Conservation (phyloP, 2,113 vertebrate species). For the Penelope pileata region DNA sequence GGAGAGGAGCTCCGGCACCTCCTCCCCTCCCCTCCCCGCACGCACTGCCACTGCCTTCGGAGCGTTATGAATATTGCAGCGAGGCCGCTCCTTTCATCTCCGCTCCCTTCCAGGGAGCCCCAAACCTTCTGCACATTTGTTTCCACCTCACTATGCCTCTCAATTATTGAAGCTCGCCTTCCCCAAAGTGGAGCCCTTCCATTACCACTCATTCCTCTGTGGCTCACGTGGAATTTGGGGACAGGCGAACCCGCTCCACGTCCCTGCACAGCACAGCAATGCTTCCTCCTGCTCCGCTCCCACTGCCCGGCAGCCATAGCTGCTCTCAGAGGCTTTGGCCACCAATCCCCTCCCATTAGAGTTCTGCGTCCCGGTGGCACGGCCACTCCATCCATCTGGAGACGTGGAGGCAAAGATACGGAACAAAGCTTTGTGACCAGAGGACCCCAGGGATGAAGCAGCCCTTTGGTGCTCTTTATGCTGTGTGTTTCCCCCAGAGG, state of each 20-base stretch:
- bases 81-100: slow-evolving; percentile 41
- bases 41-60: not conserved
- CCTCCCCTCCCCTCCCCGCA: not conserved
- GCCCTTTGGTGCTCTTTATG: not conserved
- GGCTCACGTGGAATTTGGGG: not conserved
- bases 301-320: not conserved
- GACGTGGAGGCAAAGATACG: not conserved
- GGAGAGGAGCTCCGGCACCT: not conserved
- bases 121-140: slow-evolving; percentile 50
- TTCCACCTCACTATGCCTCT: slow-evolving; percentile 58
- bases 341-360: rapidly evolving
- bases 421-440: not conserved
- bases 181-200: not conserved
- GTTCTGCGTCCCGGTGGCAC: not conserved
- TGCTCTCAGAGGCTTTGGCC: not conserved
- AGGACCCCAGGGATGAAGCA: not conserved
- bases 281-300: not conserved
- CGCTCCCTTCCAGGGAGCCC: slow-evolving; percentile 44
- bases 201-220: slow-evolving; percentile 12
- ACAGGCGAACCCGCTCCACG: not conserved
- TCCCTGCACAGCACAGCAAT: not conserved
- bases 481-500: too few species aligned
- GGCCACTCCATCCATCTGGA: not conserved
- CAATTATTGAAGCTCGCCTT: slow-evolving; percentile 48
- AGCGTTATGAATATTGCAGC: slow-evolving; percentile 71